These are phyloP conservation scores for Harpalus rufipes DNA, from an alignment of 2,888 invertebrate species.

Conservation along the genomic window DNA sequence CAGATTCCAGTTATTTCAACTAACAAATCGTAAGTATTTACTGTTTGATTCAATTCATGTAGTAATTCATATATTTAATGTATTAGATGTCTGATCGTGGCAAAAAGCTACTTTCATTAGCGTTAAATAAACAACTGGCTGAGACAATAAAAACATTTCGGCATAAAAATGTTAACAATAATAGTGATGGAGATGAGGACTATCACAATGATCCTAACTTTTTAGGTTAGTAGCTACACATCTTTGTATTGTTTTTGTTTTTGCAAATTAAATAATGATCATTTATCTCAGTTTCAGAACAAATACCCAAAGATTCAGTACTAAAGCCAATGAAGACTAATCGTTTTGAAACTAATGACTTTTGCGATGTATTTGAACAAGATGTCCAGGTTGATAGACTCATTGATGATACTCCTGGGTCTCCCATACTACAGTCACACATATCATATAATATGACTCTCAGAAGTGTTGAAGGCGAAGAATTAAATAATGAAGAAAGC, in stretches of 20 bases:
- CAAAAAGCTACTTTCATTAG: background rate
- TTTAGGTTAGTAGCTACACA: background rate
- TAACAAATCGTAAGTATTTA: constrained; percentile 1
- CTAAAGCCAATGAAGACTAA: constrained; percentile 55
- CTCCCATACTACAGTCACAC: too few species aligned
- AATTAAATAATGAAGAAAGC: constrained; percentile 1
- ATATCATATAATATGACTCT: background rate
- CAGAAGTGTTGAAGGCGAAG: background rate
- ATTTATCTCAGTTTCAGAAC: background rate
- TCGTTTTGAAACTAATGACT: constrained; percentile 6
- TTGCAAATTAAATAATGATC: constrained; percentile 1
- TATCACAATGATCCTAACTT: background rate
- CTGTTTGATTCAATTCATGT: background rate
- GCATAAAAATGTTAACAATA: background rate
- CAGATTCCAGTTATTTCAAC: background rate
- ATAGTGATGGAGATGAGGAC: background rate
- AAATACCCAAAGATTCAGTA: background rate
- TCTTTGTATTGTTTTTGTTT: background rate
- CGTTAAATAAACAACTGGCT: constrained; percentile 10
- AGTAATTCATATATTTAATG: constrained; percentile 1
- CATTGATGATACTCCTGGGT: too few species aligned
- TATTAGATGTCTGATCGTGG: background rate
- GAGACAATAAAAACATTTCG: constrained; percentile 11
- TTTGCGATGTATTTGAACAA: background rate
- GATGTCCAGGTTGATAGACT: too few species aligned